phyloP scores from a whole-genome alignment of 2,113 vertebrate genomes.

The Epinephelus moara region DNA sequence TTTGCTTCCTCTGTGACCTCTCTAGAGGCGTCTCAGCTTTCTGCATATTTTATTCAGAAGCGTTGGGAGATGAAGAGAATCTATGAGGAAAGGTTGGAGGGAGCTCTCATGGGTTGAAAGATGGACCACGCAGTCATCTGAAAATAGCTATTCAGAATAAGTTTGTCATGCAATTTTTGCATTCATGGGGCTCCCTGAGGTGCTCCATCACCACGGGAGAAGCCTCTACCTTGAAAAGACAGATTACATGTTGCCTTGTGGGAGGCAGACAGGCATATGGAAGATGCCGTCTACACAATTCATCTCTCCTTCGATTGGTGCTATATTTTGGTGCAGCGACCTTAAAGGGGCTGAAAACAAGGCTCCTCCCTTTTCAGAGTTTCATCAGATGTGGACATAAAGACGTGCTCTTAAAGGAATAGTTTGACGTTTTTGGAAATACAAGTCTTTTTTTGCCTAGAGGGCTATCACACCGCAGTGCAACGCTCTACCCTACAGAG shows the following conservation, averaged over 20 bases:
- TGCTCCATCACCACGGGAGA: conserved; percentile 52
- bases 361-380: not conserved
- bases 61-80: conserved; percentile 18
- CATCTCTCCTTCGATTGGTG: conserved; percentile 22
- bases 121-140: conserved; percentile 43
- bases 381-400: not conserved
- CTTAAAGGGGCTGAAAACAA: conserved; percentile 18
- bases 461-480: too few species aligned
- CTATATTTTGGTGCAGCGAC: conserved; percentile 22
- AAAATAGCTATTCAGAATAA: conserved; percentile 41
- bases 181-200: conserved; percentile 38
- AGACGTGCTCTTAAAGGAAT: not conserved
- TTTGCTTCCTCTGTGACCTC: conserved; percentile 24
- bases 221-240: conserved; percentile 62
- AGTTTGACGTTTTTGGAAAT: not conserved
- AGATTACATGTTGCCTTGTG: conserved; percentile 39
- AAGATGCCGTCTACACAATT: conserved; percentile 16
- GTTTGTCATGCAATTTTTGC: conserved; percentile 42
- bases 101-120: conserved; percentile 21
- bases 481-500: too few species aligned
- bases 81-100: not conserved
- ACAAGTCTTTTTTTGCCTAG: too few species aligned
- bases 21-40: conserved; percentile 25
- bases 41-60: conserved; percentile 51
- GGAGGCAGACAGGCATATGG: conserved; percentile 49